A percentile compares a stretch with the other conserved stretches of the same genome.
Conservation (phyloP, 2,113 vertebrate genomes). For the Harpagus bidentatus region DNA sequence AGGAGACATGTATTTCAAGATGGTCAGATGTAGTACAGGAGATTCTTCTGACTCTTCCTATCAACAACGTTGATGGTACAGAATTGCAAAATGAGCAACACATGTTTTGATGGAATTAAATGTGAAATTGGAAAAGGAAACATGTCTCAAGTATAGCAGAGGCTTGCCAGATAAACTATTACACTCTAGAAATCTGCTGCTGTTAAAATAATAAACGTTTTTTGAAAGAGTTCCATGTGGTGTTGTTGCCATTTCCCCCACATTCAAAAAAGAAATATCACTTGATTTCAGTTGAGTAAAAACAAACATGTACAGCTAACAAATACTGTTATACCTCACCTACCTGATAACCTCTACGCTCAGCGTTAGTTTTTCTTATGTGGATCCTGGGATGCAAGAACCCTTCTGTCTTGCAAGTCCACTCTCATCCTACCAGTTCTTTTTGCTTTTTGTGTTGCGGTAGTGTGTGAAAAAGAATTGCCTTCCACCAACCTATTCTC, state of each 20-base stretch:
- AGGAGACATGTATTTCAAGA: background rate
- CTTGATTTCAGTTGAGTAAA: background rate
- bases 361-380: background rate
- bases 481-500: background rate
- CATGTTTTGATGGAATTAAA: background rate
- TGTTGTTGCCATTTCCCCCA: background rate
- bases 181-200: background rate
- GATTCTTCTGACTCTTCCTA: background rate
- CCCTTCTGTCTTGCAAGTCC: background rate
- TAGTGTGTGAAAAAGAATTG: background rate
- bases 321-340: background rate
- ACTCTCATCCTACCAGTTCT: background rate
- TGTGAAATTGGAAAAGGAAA: background rate
- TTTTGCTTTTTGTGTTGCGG: background rate
- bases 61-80: background rate
- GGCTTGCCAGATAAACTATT: conserved; percentile 17
- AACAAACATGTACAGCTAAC: background rate
- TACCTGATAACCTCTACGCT: background rate
- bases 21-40: background rate
- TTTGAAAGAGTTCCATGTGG: background rate
- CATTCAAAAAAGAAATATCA: background rate
- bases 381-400: background rate
- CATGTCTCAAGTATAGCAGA: background rate
- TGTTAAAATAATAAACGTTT: background rate
- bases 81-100: background rate